These are phyloP conservation scores for Ambastaia sidthimunki DNA, from an alignment of 2,797 vertebrate genomes.

Conservation along the genomic window DNA sequence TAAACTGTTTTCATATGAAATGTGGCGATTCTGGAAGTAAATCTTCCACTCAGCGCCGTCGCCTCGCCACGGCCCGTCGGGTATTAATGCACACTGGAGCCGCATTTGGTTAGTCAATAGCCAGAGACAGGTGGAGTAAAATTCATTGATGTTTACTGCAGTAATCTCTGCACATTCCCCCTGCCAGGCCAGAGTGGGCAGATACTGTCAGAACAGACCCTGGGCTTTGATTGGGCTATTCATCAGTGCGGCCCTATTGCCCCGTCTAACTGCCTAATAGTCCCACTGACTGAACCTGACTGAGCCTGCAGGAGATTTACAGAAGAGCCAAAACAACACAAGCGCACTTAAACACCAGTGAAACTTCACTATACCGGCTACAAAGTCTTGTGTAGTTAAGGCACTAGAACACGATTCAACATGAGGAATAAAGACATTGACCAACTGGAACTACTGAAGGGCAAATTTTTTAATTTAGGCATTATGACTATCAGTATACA, in stretches of 20 bases:
- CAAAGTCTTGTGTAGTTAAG: not conserved
- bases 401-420: not conserved
- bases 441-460: no score
- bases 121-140: slow-evolving; percentile 35
- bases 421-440: not conserved
- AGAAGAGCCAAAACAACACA: slow-evolving; percentile 17
- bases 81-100: not conserved
- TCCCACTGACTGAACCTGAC: slow-evolving; percentile 10
- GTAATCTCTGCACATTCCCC: slow-evolving; percentile 39
- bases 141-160: slow-evolving; percentile 31
- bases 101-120: slow-evolving; percentile 13
- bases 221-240: slow-evolving; percentile 30
- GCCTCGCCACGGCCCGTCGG: not conserved
- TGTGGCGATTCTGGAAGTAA: slow-evolving; percentile 8
- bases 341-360: not conserved
- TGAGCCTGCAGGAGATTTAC: slow-evolving; percentile 4
- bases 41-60: not conserved
- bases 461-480: no score
- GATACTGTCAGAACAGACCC: slow-evolving; percentile 43
- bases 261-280: slow-evolving; percentile 33
- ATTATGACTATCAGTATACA: no score
- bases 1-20: no score
- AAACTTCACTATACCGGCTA: not conserved
- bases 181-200: slow-evolving; percentile 28
- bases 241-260: slow-evolving; percentile 28